Evolutionary conservation across 2,113 vertebrate species (phyloP).

Genomic region (western clawed frog (Xenopus tropicalis)): UCB_Xtro_10.0 CM004449.2:26599501-26600000

Average conservation of each 20-base stretch:
- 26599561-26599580: slow-evolving; percentile 46
- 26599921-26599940: slow-evolving; percentile 53
- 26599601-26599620: slow-evolving; percentile 30
- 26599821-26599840: slow-evolving; percentile 47
- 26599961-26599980: slow-evolving; percentile 50
- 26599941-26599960: slow-evolving; percentile 29
- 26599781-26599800: slow-evolving; percentile 55
- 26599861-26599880: slow-evolving; percentile 45
- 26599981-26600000: slow-evolving; percentile 70
- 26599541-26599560: slow-evolving; percentile 6
- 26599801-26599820: slow-evolving; percentile 44
- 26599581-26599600: slow-evolving; percentile 46
- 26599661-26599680: slow-evolving; percentile 67
- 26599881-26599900: slow-evolving; percentile 45
- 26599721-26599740: slow-evolving; percentile 60
- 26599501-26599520: no score
- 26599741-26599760: slow-evolving; percentile 59
- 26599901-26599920: slow-evolving; percentile 45
- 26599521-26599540: no score
- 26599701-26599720: slow-evolving; percentile 37
- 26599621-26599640: slow-evolving; percentile 59
- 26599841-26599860: slow-evolving; percentile 36
- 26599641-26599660: slow-evolving; percentile 61
- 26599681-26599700: slow-evolving; percentile 68
- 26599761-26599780: slow-evolving; percentile 40